phyloP scores from a whole-genome alignment of 2,113 vertebrate species.

The Podarcis cretensis region DNA sequence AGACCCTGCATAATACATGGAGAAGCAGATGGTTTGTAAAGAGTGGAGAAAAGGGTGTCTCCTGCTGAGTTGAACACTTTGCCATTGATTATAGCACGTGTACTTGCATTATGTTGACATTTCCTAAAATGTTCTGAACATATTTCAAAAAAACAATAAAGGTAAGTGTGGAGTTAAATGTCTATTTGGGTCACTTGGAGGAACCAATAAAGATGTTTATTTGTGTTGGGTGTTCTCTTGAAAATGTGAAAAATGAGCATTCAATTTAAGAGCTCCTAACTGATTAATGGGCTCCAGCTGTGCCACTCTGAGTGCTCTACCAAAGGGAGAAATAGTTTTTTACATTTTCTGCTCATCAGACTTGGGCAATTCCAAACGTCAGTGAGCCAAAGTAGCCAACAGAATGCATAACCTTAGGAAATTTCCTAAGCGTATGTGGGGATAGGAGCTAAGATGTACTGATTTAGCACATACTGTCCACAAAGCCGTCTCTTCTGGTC shows the following conservation, averaged over 20 bases:
- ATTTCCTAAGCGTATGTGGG: background rate
- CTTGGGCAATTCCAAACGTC: background rate
- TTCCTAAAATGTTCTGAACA: background rate
- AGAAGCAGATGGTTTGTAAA: background rate
- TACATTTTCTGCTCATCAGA: background rate
- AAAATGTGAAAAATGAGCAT: slow-evolving; percentile 25
- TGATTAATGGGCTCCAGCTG: slow-evolving; percentile 17
- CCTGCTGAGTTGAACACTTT: background rate
- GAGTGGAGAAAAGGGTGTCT: background rate
- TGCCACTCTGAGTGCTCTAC: background rate
- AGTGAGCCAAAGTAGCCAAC: background rate
- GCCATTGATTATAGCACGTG: background rate
- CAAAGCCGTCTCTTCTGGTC: background rate
- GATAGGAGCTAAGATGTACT: background rate
- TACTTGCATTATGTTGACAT: background rate
- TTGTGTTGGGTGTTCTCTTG: slow-evolving; percentile 25
- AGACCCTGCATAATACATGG: background rate
- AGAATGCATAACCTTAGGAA: background rate
- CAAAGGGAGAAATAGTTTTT: background rate
- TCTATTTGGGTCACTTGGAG: background rate
- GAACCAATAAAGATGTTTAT: slow-evolving; percentile 10
- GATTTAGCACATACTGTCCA: background rate
- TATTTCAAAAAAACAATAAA: background rate
- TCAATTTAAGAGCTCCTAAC: background rate
- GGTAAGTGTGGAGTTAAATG: background rate